These are phyloP conservation scores for Vulpes lagopus DNA, from an alignment of 2,113 vertebrate genomes.

Conservation along the genomic window DNA sequence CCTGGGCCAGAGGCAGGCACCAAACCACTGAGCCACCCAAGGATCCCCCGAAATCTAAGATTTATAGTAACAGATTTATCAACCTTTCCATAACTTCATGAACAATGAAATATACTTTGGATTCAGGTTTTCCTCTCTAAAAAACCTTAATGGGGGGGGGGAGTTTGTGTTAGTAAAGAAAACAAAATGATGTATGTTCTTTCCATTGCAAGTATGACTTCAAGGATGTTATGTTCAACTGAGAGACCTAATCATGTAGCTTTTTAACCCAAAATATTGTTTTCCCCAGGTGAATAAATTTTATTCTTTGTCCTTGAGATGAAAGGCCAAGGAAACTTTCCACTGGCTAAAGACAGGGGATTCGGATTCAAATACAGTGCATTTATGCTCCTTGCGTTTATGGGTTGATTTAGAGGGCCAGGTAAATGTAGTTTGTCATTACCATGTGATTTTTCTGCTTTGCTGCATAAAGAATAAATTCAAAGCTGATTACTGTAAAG, in stretches of 20 bases:
- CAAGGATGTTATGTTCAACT: slow-evolving; percentile 28
- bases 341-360: not conserved
- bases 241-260: slow-evolving; percentile 43
- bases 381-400: slow-evolving; percentile 47
- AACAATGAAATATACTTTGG: slow-evolving; percentile 59
- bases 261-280: slow-evolving; percentile 35
- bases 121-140: slow-evolving; percentile 60
- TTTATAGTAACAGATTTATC: slow-evolving; percentile 67
- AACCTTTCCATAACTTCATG: slow-evolving; percentile 59
- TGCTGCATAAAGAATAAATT: slow-evolving; percentile 58
- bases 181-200: slow-evolving; percentile 49
- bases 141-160: slow-evolving; percentile 10
- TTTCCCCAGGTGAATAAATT: not conserved
- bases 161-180: slow-evolving; percentile 43
- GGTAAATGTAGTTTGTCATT: slow-evolving; percentile 33
- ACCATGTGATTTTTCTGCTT: not conserved
- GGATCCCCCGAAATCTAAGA: slow-evolving; percentile 35
- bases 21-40: no score
- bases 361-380: not conserved
- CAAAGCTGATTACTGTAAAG: slow-evolving; percentile 20
- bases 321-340: not conserved
- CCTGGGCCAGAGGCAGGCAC: no score
- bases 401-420: slow-evolving; percentile 31
- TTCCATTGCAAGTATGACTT: slow-evolving; percentile 56
- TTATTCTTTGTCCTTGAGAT: slow-evolving; percentile 17